Conservation (phyloP, 2,888 invertebrate species). For the Campoplex nolae region DNA sequence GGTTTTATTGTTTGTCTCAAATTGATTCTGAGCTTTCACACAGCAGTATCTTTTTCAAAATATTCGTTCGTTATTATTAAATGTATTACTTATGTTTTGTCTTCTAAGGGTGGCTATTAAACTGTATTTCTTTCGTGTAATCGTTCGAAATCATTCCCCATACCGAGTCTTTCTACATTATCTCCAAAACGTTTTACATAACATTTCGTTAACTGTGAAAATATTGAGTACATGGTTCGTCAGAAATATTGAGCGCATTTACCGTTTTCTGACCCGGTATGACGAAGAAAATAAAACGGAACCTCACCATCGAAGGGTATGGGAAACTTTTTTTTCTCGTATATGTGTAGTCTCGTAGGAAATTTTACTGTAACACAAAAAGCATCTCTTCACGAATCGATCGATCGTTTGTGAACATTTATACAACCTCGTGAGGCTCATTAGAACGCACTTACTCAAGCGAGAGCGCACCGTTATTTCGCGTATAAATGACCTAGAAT, state of each 20-base stretch:
- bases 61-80: neutral
- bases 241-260: neutral
- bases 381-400: conserved; percentile 46
- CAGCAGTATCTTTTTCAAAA: neutral
- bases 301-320: neutral
- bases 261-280: neutral
- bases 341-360: neutral
- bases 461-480: conserved; percentile 57
- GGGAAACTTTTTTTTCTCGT: neutral
- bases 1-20: neutral
- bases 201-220: neutral
- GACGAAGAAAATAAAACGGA: neutral
- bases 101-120: neutral
- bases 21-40: neutral
- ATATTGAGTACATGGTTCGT: neutral
- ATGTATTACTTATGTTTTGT: neutral
- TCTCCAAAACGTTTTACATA: neutral
- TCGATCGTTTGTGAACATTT: conserved; percentile 50
- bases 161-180: neutral
- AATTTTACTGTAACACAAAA: neutral
- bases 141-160: neutral
- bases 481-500: conserved; percentile 17
- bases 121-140: neutral
- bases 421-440: conserved; percentile 41
- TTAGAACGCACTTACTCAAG: conserved; percentile 61